Conservation (phyloP, 2,113 vertebrate species). For the Nibea albiflora region DNA sequence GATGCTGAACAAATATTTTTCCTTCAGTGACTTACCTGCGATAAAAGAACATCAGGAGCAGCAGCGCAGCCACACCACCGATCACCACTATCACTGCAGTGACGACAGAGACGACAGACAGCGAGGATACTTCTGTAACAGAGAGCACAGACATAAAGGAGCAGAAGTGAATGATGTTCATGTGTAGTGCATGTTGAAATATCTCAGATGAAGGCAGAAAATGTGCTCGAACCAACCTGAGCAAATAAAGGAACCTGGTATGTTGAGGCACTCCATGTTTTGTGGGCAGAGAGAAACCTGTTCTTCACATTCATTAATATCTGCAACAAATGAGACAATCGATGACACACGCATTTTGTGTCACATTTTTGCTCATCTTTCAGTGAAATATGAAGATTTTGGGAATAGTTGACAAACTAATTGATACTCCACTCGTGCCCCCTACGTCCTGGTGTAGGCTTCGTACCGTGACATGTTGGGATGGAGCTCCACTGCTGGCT, state of each 20-base stretch:
- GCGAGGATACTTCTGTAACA: constrained; percentile 69
- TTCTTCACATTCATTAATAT: constrained; percentile 82
- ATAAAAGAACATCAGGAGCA: constrained; percentile 73
- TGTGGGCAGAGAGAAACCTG: constrained; percentile 70
- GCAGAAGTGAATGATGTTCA: background rate
- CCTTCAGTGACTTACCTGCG: constrained; percentile 63
- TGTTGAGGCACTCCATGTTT: constrained; percentile 78
- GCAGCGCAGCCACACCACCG: constrained; percentile 63
- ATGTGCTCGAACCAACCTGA: constrained; percentile 65
- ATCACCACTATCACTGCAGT: constrained; percentile 74
- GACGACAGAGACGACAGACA: constrained; percentile 64
- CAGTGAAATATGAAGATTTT: background rate
- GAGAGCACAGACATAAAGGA: constrained; percentile 10
- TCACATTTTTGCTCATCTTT: background rate
- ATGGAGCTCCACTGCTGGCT: constrained; percentile 79
- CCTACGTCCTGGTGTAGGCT: background rate
- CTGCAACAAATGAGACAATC: constrained; percentile 56
- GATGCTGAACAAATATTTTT: background rate
- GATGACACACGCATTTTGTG: background rate
- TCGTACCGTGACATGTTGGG: constrained; percentile 82
- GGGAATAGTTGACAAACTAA: no score
- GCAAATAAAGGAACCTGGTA: constrained; percentile 80
- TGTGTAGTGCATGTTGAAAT: background rate
- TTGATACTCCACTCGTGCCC: background rate
- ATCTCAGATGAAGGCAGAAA: background rate